Base-by-base conservation (phyloP, 2,888 invertebrate species). In the Ophion obscuratus region DNA sequence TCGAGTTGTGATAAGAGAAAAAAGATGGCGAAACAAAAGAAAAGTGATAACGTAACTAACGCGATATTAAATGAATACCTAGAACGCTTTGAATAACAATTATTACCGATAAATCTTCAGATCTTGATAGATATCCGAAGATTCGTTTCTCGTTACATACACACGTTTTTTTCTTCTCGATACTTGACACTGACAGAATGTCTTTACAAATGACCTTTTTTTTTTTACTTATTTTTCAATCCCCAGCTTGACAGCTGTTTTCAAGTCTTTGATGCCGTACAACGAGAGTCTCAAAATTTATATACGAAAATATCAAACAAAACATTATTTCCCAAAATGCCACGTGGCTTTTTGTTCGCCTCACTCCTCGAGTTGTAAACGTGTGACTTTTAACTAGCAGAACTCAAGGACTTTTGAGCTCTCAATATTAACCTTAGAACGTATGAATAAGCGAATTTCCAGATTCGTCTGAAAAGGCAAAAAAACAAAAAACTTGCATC, bases 381-480 rank as follows among this genome's bases (percentile, higher is more conserved):
- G 67, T 24, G 20, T 57, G 62, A 59, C 61, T 76, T 20, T 64
- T 24, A 76, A 70, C 71, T 59, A 82, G 17, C 59, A 31, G 53
- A 79, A 82, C 71, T 24, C 84, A 87, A 88, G 85, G 84, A 88
- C 47, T 40, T 57, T 36, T 24, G 14, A 27, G 53, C 20, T 59
- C 20, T 57, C n/a, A 66, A 53, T 31, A 67, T 61, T 47, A 68
- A 76, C 57, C 74, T 77, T 40, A 64, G 83, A 85, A 87, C 59
- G 84, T 79, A 85, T 53, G 85, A 87, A 76, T 83, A 84, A 89
- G 87, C 89, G 90, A 91, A 91, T 89, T 91, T 88, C 89, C 89
- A 77, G 87, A 91, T 91, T 91, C 89, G 91, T 90, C 86, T 81
- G 86, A 81, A 79, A 71, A 73, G n/a, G 40, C 14, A 67, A n/a